Percentiles rank a stretch among this genome's conserved stretches.
Evolutionary conservation across 2,888 invertebrate species (phyloP).

Genomic region (Parochlus steinenii): DNA sequence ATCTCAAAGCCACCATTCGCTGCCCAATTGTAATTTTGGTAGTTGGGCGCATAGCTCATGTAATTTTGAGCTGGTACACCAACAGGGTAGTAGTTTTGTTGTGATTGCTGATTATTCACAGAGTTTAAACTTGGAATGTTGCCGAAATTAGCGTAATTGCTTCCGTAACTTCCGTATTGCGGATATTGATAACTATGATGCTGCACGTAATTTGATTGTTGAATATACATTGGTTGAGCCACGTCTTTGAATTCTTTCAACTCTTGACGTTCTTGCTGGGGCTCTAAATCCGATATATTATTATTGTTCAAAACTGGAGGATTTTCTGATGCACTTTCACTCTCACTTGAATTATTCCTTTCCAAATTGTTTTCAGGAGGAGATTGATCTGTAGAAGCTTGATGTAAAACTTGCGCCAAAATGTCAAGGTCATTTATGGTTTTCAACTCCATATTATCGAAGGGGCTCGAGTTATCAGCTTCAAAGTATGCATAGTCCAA

Average conservation of each 20-base stretch:
- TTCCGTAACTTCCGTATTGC: neutral
- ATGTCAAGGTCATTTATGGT: slow-evolving; percentile 86
- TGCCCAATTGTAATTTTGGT: no score
- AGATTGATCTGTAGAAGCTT: slow-evolving; percentile 15
- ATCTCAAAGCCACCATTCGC: slow-evolving; percentile 1
- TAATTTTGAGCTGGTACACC: neutral
- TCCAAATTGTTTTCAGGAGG: slow-evolving; percentile 7
- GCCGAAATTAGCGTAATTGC: neutral
- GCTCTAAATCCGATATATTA: neutral
- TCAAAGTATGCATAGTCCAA: slow-evolving; percentile 65
- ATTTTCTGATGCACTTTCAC: slow-evolving; percentile 7
- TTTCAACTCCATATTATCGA: slow-evolving; percentile 83
- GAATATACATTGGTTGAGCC: slow-evolving; percentile 3
- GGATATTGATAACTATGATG: neutral
- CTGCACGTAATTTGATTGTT: neutral
- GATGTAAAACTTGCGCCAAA: slow-evolving; percentile 54
- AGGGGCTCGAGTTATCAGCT: slow-evolving; percentile 79
- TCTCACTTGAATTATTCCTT: slow-evolving; percentile 10
- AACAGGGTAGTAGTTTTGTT: neutral
- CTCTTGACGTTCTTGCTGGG: neutral
- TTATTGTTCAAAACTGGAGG: slow-evolving; percentile 5
- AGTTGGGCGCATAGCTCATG: neutral
- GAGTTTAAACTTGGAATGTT: neutral
- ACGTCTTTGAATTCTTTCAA: neutral
- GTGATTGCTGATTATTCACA: neutral